Evolutionary conservation across 1,140 invertebrate species (phyloP), one percentile per base, ranked within the genome.

Genomic region (Drosophila trapezifrons): DNA sequence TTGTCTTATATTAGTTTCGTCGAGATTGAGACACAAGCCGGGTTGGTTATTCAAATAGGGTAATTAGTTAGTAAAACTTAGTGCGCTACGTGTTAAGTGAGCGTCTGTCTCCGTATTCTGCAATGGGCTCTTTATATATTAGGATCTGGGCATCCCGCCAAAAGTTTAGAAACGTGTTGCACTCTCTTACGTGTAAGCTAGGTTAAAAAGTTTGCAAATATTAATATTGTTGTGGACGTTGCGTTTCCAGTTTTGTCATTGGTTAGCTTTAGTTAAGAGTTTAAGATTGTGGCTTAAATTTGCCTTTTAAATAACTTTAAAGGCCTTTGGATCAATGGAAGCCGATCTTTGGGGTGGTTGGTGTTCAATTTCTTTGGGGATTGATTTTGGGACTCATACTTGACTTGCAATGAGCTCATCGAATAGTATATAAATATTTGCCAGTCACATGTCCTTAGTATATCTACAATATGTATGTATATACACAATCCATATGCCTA

Each of bases 201-300:
- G 29, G 47, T 58, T 77, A 60, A 77, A 69, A 76, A 76, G 35
- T 60, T 71, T 76, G 55, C 63, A 67, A 54, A 67, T 74, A 57
- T 70, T 76, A 65, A 55, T 55, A 57, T 56, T 64, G 43, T 71
- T 57, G 65, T 79, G 83, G 83, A 86, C 83, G 83, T 87, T 72
- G 76, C 71, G 75, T 82, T 87, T 87, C 60, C 82, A 70, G 63
- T 86, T 81, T 69, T 77, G 74, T 77, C 64, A 69, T 76, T 76
- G 73, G 40, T 67, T 45, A 56, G 55, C 40, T 51, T 77, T 77
- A 70, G 43, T 70, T 38, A 32, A 57, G 51, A 62, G 38, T 54
- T 82, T 38, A 49, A 37, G 42, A 58, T n/a, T 47, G 18, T 35
- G 64, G 49, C 45, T 57, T 81, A 47, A 32, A 40, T 47, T n/a